Percentiles rank a stretch among this genome's conserved stretches.
Evolutionary conservation across 2,888 invertebrate species (phyloP).

Genomic region (Morinoia aosen): DNA sequence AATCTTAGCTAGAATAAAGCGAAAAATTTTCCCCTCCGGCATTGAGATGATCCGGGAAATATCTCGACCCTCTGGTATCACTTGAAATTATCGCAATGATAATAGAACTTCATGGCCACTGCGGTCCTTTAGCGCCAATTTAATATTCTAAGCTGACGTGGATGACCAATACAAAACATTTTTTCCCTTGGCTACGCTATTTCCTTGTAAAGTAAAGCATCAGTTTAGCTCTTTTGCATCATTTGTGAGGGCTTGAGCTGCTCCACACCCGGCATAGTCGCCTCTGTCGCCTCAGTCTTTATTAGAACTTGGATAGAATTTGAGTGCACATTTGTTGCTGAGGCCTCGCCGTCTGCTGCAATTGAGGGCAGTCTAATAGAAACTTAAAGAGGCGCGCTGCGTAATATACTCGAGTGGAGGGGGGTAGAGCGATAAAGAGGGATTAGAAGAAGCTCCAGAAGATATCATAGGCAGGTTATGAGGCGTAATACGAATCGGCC

Average conservation of each 20-base stretch:
- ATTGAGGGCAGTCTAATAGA: slow-evolving; percentile 29
- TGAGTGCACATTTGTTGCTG: slow-evolving; percentile 16
- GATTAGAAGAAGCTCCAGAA: slow-evolving; percentile 22
- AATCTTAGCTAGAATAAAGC: background rate
- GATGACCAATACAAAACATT: background rate
- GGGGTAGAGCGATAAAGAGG: background rate
- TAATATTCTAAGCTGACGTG: background rate
- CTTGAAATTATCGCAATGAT: background rate
- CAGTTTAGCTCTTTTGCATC: background rate
- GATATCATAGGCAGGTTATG: slow-evolving; percentile 31
- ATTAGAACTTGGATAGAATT: slow-evolving; percentile 15
- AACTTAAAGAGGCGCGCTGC: slow-evolving; percentile 15
- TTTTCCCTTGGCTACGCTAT: background rate
- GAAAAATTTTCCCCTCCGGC: background rate
- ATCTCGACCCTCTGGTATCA: background rate
- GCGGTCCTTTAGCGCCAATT: background rate
- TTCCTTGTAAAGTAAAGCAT: background rate
- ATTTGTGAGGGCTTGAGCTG: background rate
- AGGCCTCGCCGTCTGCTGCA: slow-evolving; percentile 1
- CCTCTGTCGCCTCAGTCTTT: background rate
- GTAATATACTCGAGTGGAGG: slow-evolving; percentile 14
- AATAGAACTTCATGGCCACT: background rate
- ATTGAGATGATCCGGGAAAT: background rate
- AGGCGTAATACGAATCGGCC: slow-evolving; percentile 8
- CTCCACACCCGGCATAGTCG: background rate